Base-by-base conservation (phyloP, 1,140 invertebrate species). In the Cotesia glomerata region DNA sequence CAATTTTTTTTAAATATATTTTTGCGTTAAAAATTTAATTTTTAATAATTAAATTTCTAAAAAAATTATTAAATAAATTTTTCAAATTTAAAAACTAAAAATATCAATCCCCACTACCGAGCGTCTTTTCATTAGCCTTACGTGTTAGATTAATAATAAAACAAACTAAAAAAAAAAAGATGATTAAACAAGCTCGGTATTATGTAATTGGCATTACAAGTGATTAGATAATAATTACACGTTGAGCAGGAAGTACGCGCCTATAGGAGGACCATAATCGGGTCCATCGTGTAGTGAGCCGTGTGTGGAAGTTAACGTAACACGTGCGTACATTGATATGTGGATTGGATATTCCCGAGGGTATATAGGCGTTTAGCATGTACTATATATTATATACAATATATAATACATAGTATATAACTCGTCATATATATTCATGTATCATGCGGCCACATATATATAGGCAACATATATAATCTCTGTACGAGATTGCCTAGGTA, bases 201-300 rank as follows among this genome's bases (percentile, higher is more conserved):
- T 68, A 56, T 56, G 34, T 35, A 56, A 68, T 52, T 1, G 16
- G 11, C 11, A 52, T 68, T 32, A 39, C 26, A 49, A 61, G 65
- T 58, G 65, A 73, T 73, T 73, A 73, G 71, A 73, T 68, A 73
- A 73, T 62, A 68, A 68, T 73, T 39, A 18, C 26, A 51, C 51
- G 49, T 59, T 67, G 66, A 35, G 26, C 66, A 61, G 71, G 65
- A 73, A 73, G 64, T 68, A 49, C 34, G 36, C 56, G 58, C 49
- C 34, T 52, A 45, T 54, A 67, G 63, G 63, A 32, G 64, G 65
- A 58, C 56, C 39, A 51, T 68, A 68, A 73, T 73, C 64, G 59
- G 71, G 64, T 49, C 71, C 71, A 72, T 9, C 39, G 39, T 45
- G 51, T 34, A 65, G 64, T 49, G 63, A 63, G 66, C 7, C 39